Conservation (phyloP, 2,888 invertebrate genomes). For the Horisme vitalbata region DNA sequence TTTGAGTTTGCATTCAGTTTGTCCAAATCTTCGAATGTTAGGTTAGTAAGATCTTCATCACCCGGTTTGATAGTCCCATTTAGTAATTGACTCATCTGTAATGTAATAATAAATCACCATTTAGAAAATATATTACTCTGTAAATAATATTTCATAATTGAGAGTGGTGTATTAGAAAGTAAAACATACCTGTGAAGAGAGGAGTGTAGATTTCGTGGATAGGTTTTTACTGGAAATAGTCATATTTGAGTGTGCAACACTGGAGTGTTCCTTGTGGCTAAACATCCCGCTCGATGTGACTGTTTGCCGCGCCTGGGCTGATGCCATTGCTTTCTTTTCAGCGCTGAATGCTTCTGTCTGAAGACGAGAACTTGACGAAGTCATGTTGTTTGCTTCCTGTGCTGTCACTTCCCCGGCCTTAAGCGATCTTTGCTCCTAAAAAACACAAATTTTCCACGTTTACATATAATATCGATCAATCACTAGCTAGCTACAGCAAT, state of each 20-base stretch:
- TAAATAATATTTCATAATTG: background rate
- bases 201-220: slow-evolving; percentile 84
- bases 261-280: slow-evolving; percentile 86
- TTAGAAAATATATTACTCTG: slow-evolving; percentile 3
- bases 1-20: slow-evolving; percentile 88
- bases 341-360: slow-evolving; percentile 94
- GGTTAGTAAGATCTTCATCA: slow-evolving; percentile 86
- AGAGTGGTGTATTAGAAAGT: too few species aligned
- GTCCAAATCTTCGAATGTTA: slow-evolving; percentile 91
- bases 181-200: slow-evolving; percentile 75
- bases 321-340: slow-evolving; percentile 89
- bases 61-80: slow-evolving; percentile 86
- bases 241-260: slow-evolving; percentile 91
- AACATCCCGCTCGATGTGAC: slow-evolving; percentile 91
- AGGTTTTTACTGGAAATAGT: slow-evolving; percentile 90
- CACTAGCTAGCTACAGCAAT: slow-evolving; percentile 10
- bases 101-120: slow-evolving; percentile 33
- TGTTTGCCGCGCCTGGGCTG: slow-evolving; percentile 90
- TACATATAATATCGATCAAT: slow-evolving; percentile 20
- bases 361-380: slow-evolving; percentile 91
- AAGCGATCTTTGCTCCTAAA: slow-evolving; percentile 91
- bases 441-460: slow-evolving; percentile 35
- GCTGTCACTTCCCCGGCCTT: slow-evolving; percentile 93
- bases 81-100: slow-evolving; percentile 85
- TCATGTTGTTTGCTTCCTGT: slow-evolving; percentile 93